Conservation (phyloP, 1,140 invertebrate genomes). For the Papilio xuthus region DNA sequence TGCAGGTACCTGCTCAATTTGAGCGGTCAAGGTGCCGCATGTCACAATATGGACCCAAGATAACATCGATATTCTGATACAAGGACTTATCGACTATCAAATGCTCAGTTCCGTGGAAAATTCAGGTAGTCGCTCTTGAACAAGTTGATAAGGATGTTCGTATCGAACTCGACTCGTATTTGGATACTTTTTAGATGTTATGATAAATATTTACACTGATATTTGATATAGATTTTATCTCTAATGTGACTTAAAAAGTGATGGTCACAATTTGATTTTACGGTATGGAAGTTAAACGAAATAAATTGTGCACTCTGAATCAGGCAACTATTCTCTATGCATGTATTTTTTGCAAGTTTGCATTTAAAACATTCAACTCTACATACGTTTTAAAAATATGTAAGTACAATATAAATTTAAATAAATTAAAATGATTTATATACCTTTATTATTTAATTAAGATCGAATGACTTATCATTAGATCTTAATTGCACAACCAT, state of each 20-base stretch:
- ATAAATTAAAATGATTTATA: background rate
- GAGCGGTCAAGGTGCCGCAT: slow-evolving; percentile 73
- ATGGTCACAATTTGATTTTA: background rate
- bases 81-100: slow-evolving; percentile 38
- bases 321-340: too few species aligned
- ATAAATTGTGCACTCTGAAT: too few species aligned
- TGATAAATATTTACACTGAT: background rate
- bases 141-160: background rate
- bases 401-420: too few species aligned
- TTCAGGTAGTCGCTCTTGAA: slow-evolving; percentile 27
- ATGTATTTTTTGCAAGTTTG: background rate
- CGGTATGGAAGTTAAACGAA: too few species aligned
- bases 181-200: slow-evolving; percentile 19
- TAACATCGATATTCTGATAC: slow-evolving; percentile 56
- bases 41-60: slow-evolving; percentile 74
- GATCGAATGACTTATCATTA: background rate
- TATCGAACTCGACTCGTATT: background rate
- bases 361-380: background rate
- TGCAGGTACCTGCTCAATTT: slow-evolving; percentile 73
- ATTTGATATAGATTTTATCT: background rate
- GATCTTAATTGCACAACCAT: background rate
- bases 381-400: too few species aligned
- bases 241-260: background rate
- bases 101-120: slow-evolving; percentile 73
- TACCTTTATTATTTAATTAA: background rate